phyloP scores from a whole-genome alignment of 2,888 invertebrate species.

The Tinea trinotella region DNA sequence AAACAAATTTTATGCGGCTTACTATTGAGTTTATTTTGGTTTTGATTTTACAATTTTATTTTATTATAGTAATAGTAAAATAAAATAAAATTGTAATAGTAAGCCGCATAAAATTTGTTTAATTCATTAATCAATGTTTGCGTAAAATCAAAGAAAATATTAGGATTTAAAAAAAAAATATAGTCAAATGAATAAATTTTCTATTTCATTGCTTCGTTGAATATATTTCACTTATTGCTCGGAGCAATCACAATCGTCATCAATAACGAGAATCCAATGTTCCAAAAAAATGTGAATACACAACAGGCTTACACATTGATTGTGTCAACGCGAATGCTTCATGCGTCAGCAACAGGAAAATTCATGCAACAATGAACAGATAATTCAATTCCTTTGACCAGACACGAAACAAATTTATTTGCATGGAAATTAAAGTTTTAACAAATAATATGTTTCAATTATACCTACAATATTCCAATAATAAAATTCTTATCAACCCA shows the following conservation, averaged over 20 bases:
- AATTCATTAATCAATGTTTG: no score
- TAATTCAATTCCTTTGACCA: conserved; percentile 37
- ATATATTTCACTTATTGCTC: background rate
- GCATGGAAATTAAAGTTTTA: conserved; percentile 15
- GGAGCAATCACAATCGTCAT: background rate
- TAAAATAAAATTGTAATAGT: no score
- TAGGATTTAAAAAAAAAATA: no score
- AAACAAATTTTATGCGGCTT: no score
- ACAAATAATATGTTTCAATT: background rate
- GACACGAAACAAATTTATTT: conserved; percentile 25
- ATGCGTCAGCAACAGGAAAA: conserved; percentile 30
- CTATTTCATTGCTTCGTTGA: background rate
- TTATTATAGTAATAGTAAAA: no score
- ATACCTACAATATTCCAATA: no score
- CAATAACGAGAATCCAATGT: background rate
- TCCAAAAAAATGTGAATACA: background rate
- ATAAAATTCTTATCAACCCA: no score
- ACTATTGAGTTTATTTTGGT: no score
- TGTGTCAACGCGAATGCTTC: background rate
- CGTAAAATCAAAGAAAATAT: no score
- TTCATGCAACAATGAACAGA: conserved; percentile 37
- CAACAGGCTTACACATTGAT: background rate
- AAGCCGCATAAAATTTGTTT: no score
- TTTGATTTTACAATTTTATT: no score
- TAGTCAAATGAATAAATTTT: background rate